Evolutionary conservation across 2,113 vertebrate species (phyloP).

Genomic region (Leiothrix lutea): DNA sequence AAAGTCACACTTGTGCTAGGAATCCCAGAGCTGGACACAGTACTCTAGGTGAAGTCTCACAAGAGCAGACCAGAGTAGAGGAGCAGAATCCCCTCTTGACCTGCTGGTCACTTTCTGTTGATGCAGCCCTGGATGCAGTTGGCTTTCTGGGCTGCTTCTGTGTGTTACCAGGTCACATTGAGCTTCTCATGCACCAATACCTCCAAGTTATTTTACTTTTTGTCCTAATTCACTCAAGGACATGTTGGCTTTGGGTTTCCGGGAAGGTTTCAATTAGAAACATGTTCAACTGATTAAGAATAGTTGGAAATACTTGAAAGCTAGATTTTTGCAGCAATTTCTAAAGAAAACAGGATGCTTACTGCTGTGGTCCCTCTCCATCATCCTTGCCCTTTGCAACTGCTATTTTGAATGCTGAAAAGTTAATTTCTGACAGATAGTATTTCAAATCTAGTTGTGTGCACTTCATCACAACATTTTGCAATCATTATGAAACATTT

Average conservation of each 20-base stretch:
- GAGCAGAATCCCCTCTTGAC: neutral
- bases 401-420: neutral
- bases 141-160: neutral
- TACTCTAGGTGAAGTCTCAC: neutral
- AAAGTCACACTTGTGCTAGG: too few relatives aligned
- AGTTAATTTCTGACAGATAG: neutral
- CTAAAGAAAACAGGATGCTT: neutral
- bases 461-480: neutral
- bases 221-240: neutral
- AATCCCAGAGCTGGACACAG: neutral
- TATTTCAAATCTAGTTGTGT: neutral
- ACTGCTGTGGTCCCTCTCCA: neutral
- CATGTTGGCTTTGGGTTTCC: neutral
- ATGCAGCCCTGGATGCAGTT: neutral
- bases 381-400: neutral
- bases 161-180: accelerated
- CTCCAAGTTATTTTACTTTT: neutral
- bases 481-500: neutral
- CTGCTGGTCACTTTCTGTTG: neutral
- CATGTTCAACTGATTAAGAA: neutral
- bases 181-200: neutral
- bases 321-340: neutral
- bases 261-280: neutral
- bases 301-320: neutral
- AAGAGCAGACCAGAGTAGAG: neutral